Conservation (phyloP, 2,797 vertebrate genomes). For the Lepus townsendii region DNA sequence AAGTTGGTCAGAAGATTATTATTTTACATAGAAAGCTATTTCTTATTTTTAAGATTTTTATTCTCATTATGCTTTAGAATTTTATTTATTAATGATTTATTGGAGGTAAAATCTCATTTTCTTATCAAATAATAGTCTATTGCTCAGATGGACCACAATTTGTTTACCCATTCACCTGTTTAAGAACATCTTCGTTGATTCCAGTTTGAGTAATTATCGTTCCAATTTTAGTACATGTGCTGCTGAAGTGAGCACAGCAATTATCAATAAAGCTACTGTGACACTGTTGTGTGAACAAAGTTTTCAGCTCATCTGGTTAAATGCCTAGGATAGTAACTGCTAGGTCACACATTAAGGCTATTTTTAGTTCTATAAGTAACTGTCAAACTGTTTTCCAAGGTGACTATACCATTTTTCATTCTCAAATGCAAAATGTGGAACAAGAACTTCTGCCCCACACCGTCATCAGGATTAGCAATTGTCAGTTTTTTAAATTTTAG, state of each 20-base stretch:
- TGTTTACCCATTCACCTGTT: not conserved
- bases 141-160: not conserved
- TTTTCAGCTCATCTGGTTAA: not conserved
- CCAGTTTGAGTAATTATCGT: not conserved
- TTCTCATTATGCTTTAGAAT: not conserved
- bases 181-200: not conserved
- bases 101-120: not conserved
- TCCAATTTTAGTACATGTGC: too few relatives aligned
- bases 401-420: not conserved
- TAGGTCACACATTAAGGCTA: not conserved
- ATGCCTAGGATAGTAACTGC: not conserved
- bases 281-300: not conserved
- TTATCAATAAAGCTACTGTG: not conserved
- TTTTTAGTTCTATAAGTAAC: not conserved
- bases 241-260: not conserved
- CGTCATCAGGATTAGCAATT: not conserved
- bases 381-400: not conserved
- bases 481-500: not conserved
- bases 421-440: not conserved
- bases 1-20: constrained; percentile 25
- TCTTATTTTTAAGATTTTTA: constrained; percentile 7
- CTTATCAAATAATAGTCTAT: not conserved
- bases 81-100: constrained; percentile 8
- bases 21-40: constrained; percentile 9
- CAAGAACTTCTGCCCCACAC: not conserved